Base-by-base conservation (phyloP, 2,113 vertebrate genomes). In the Varanus salvator region DNA sequence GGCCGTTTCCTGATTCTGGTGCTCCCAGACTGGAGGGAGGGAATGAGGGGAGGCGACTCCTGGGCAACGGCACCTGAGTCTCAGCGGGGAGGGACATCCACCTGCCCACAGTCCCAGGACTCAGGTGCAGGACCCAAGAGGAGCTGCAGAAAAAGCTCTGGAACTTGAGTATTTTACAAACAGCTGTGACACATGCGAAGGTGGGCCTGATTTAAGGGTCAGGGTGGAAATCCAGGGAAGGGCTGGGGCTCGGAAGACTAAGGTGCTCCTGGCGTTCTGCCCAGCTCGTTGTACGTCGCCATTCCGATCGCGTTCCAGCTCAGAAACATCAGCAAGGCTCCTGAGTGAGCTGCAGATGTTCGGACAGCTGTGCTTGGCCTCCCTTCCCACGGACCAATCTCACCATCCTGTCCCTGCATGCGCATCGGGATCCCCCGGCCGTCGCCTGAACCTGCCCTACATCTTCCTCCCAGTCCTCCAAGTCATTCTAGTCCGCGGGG, bases 401-500 rank as follows among this genome's bases (percentile, higher is more conserved):
- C n/a, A 83, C 34, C 54, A 12, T 25, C n/a, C 38, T 64, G 34
- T 11, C 21, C 25, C 25, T n/a, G 23, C 21, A 64, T 9, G 34
- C 17, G 38, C 21, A 9, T 54, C 50, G 34, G 50, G 27, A 69
- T 19, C 29, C 25, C 23, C 17, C 54, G 6, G 6, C 17, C 25
- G 50, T 38, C 27, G 8, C 44, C 38, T 66, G 38, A 44, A 48
- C 12, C 64, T 19, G 50, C 44, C 50, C 27, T 12, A 25, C 2
- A 54, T 54, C 4, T 6, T 15, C 48, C 21, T 27, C 27, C 77
- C 52, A 44, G 38, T 3, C 38, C 38, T 44, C n/a, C n/a, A 93
- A 94, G 89, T 89, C 93, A 87, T 87, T 88, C 27, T 7, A 14
- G 87, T 90, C 81, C 90, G 0, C 3, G 12, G 90, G 92, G 6